Percentiles rank a stretch among this genome's conserved stretches.
Evolutionary conservation across 1,140 invertebrate genomes (phyloP).

Genomic region (Platyscapa corneri): DNA sequence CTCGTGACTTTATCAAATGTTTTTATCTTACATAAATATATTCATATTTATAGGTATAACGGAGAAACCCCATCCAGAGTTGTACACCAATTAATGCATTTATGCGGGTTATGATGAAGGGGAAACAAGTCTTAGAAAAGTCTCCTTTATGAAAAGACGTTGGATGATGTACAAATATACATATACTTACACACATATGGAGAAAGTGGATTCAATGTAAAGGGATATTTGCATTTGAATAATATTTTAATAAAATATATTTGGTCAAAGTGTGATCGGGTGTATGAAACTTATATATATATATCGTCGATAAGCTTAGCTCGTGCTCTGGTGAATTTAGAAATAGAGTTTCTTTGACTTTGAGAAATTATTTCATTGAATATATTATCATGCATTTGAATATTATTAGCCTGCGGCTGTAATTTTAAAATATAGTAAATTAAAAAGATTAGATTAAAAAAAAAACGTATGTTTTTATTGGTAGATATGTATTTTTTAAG

Average conservation of each 20-base stretch:
- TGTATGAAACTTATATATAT: no score
- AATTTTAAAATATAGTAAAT: no score
- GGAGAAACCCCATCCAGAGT: background rate
- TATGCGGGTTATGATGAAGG: slow-evolving; percentile 40
- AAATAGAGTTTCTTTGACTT: background rate
- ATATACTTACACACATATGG: background rate
- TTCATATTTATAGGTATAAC: background rate
- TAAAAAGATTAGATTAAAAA: background rate
- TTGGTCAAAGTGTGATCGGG: background rate
- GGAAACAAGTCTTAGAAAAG: background rate
- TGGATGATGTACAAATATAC: background rate
- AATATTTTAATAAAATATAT: background rate
- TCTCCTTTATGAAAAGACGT: background rate
- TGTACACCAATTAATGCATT: slow-evolving; percentile 29
- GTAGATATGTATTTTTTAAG: background rate
- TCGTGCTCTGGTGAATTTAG: background rate
- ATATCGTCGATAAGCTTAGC: background rate
- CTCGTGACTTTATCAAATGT: slow-evolving; percentile 34
- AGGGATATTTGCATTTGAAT: slow-evolving; percentile 28
- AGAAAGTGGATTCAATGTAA: slow-evolving; percentile 5
- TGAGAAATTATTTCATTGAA: background rate
- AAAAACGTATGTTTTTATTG: background rate
- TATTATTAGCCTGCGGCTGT: background rate
- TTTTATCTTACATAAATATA: no score
- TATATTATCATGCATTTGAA: no score